A percentile compares a stretch with the other conserved stretches of the same genome.
Conservation (phyloP, 2,888 invertebrate genomes). For the Hypena proboscidalis region DNA sequence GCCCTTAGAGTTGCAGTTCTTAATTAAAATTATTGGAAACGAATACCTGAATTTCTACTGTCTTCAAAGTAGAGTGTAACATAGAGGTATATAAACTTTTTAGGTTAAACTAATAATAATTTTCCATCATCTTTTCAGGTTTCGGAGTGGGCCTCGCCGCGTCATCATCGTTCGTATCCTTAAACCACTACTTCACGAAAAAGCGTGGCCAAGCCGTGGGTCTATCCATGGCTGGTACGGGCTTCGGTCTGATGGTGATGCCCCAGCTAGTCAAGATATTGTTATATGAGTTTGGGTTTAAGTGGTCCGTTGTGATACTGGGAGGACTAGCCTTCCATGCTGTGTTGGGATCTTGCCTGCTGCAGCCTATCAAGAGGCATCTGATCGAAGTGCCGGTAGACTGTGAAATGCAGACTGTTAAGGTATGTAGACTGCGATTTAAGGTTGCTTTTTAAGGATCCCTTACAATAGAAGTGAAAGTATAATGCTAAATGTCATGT, state of each 20-base stretch:
- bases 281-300: conserved; percentile 87
- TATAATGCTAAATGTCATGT: too few species aligned
- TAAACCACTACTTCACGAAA: conserved; percentile 91
- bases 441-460: too few species aligned
- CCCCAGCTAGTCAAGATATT: conserved; percentile 89
- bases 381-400: conserved; percentile 85
- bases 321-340: conserved; percentile 89
- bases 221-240: conserved; percentile 92
- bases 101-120: neutral
- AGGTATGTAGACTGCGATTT: conserved; percentile 53
- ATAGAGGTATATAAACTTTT: too few species aligned
- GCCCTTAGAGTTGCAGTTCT: too few species aligned
- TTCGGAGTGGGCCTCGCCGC: conserved; percentile 91
- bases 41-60: too few species aligned
- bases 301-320: conserved; percentile 88
- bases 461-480: too few species aligned
- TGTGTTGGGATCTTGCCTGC: conserved; percentile 87
- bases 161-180: conserved; percentile 91
- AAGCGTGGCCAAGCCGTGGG: conserved; percentile 93
- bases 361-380: conserved; percentile 91
- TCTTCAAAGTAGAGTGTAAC: too few species aligned
- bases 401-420: conserved; percentile 79
- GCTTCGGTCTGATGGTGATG: conserved; percentile 92
- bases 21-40: neutral
- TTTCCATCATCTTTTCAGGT: conserved; percentile 79